Percentiles rank a stretch among this genome's conserved stretches.
Conservation (phyloP, 2,113 vertebrate species). For the Vicugna pacos region DNA sequence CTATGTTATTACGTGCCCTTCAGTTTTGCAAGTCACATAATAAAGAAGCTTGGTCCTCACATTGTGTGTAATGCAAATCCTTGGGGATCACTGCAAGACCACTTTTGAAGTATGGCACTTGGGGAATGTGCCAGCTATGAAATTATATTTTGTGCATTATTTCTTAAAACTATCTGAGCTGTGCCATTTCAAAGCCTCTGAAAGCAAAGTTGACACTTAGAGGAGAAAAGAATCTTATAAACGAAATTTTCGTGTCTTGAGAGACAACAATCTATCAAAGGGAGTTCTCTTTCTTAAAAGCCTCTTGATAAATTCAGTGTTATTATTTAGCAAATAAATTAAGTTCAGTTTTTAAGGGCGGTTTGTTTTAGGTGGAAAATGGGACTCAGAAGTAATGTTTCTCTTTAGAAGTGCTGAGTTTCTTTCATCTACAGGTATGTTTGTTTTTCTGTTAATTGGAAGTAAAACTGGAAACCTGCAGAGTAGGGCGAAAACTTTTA, state of each 20-base stretch:
- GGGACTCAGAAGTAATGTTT: not conserved
- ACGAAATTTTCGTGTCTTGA: constrained; percentile 7
- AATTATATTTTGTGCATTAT: constrained; percentile 3
- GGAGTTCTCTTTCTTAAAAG: constrained; percentile 24
- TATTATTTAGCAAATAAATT: constrained; percentile 9
- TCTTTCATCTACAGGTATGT: not conserved
- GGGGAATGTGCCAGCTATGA: not conserved
- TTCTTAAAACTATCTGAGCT: constrained; percentile 23
- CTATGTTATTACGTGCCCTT: not conserved
- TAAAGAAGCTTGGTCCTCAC: not conserved
- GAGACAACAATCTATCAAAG: not conserved
- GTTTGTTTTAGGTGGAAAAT: not conserved
- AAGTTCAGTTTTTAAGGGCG: constrained; percentile 12
- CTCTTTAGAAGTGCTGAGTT: not conserved
- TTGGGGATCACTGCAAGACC: not conserved
- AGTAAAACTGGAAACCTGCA: not conserved
- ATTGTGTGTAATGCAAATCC: not conserved
- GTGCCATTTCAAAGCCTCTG: constrained; percentile 1
- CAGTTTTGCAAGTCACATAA: not conserved
- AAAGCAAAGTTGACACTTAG: not conserved
- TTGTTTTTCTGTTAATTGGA: not conserved
- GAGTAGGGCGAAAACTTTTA: not conserved
- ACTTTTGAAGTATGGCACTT: not conserved
- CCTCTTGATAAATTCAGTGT: not conserved
- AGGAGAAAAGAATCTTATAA: not conserved